Base-by-base conservation (phyloP, 1,140 invertebrate genomes). In the Varroa destructor region DNA sequence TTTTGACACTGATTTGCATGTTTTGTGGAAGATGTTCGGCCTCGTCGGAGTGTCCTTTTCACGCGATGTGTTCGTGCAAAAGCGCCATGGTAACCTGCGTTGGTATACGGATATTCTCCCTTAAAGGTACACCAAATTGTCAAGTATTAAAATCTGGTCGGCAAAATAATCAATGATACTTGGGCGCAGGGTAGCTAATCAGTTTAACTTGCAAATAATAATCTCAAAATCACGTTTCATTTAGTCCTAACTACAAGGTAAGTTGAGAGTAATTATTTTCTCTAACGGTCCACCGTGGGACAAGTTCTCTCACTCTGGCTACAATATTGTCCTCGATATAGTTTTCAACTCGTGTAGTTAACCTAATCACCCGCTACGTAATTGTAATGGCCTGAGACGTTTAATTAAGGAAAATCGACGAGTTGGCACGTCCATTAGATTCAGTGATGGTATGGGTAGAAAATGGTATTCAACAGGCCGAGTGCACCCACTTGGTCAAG, bases 11-110 rank as follows among this genome's bases (percentile, higher is more conserved):
- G 8, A 51, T 8, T 5, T 51, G 3, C 46, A 51, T 51, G 46
- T 51, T 51, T 51, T 51, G 3, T 51, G 46, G 46, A 3, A 8
- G 46, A 51, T 51, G 46, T 51, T 51, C 46, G 8, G 46, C 46
- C 46, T 51, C 46, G 8, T 37, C 61, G 37, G 61, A 67, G 46
- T 67, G 61, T 40, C 40, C 40, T 67, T 67, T 67, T 37, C 40
- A 67, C 40, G 40, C 61, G 37, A 67, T 67, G 61, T 67, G 61
- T 37, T 43, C 40, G 40, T 67, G 61, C 46, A n/a, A 67, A 14
- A 12, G 40, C 37, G 61, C 61, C n/a, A 67, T 67, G 61, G 61
- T 67, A 14, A 67, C n/a, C 61, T 67, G 61, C 8, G 61, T 67
- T 2, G 61, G 61, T 40, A 12, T 67, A 40, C 40, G 61, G 61